Base-by-base conservation (phyloP, 2,888 invertebrate genomes). In the Synergus itoensis region DNA sequence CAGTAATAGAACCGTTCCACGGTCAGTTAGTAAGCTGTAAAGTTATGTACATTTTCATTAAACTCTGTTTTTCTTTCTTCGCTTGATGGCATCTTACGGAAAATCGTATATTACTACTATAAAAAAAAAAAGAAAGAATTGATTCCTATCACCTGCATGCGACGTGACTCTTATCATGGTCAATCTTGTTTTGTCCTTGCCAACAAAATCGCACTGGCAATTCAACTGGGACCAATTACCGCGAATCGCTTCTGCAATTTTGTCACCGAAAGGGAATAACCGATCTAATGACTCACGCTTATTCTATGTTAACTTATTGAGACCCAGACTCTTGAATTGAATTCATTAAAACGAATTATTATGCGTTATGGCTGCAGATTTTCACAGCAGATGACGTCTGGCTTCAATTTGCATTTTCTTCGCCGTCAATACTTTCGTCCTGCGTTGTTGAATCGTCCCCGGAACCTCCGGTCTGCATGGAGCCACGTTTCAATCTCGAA, bases 401-500 rank as follows among this genome's bases (percentile, higher is more conserved):
- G 77, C 77, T 85, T 92, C 93, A 94, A 88, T 94, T 94, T 83
- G 93, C 93, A 84, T 93, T 93, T 84, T 96, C 96, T 88, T 96
- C 96, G 89, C 95, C 96, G 92, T 96, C 96, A 92, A 95, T 94
- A 87, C 95, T 95, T 90, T 96, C 96, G 92, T 96, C 95, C 92
- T 96, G 96, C 86, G 95, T 95, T 90, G 95, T 94, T 81, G 95
- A 95, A 92, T 96, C 96, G 92, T 96, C 96, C 11, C 96, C 96
- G 65, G 95, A 95, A 84, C 95, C 95, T 84, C 94, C 93, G 40
- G 95, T 94, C 88, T 94, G 95, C 69, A 96, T 94, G 5, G 96
- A 96, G 53, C 95, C 94, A 79, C 96, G 94, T 93, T 96, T 96
- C 87, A 95, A 94, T 57, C 95, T 93, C 78, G 96, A 93, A 1